Evolutionary conservation across 2,888 invertebrate species (phyloP), one percentile per base, ranked within the genome.

Genomic region (Bombylius discolor): DNA sequence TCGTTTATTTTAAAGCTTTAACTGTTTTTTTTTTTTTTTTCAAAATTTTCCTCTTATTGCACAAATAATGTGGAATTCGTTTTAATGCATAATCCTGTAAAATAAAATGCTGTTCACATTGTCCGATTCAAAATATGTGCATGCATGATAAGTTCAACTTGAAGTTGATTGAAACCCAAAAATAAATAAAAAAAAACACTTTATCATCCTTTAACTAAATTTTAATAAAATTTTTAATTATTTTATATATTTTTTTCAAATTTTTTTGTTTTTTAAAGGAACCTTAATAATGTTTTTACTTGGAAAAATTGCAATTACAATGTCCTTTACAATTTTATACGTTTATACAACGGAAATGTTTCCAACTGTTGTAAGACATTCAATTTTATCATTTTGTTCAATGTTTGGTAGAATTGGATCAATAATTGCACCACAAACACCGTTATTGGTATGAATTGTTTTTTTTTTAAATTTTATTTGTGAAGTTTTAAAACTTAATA

Each of bases 301-400:
- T 64, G 84, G 85, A 53, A 85, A 84, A 71, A 75, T 82, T 66
- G 77, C 80, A 49, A 82, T 83, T 57, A 80, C 84, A 51, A 78
- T 81, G 64, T 80, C 84, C 33, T 84, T 83, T 69, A 80, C 82
- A 66, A 79, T 81, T 23, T 69, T 84, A 62, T 84, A 84, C 71
- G 79, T 84, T 66, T 82, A 79, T 69, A 83, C 85, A 45, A 78
- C 84, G 47, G 86, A 87, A 72, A 75, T 86, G 70, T 86, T 84
- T 70, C 86, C 86, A 11, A 87, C 86, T 50, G 76, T 75, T 59
- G 72, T 80, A 53, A 78, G 86, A 55, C 81, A 82, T 65, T 82
- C 83, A 23, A 76, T 84, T 61, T 76, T 86, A 51, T 81, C 83
- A 5, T 77, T 82, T 51, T 83, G 83, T 70, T 84, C 84, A 51